Conservation (phyloP, 2,888 invertebrate genomes). For the Eristalis arbustorum region DNA sequence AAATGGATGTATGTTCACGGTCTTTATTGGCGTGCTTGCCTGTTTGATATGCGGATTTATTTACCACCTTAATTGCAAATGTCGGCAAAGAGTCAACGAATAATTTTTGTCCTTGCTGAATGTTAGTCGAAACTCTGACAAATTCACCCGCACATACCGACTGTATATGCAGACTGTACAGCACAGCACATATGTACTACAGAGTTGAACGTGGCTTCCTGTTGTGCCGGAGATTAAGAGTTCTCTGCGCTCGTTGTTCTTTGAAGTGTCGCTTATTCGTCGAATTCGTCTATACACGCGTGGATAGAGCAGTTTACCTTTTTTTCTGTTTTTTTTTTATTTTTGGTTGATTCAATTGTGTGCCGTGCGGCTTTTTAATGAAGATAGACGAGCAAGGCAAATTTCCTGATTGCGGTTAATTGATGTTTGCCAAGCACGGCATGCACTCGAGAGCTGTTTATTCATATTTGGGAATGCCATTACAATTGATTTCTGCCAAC, state of each 20-base stretch:
- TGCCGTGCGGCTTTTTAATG: constrained; percentile 15
- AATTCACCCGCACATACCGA: background rate
- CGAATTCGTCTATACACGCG: background rate
- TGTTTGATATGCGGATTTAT: constrained; percentile 42
- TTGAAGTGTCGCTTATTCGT: constrained; percentile 12
- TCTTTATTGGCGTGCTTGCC: constrained; percentile 14
- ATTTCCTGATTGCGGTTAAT: constrained; percentile 32
- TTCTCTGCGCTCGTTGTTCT: background rate
- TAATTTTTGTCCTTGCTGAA: constrained; percentile 10
- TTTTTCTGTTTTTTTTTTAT: background rate
- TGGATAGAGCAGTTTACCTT: background rate
- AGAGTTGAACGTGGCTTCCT: background rate
- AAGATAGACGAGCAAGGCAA: constrained; percentile 1
- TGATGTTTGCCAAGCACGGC: constrained; percentile 15
- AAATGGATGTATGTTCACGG: constrained; percentile 16
- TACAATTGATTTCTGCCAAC: constrained; percentile 6
- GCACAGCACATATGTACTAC: background rate
- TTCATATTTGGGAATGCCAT: constrained; percentile 1
- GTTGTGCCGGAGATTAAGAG: background rate
- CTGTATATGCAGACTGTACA: background rate
- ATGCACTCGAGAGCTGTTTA: constrained; percentile 4
- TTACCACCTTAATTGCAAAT: constrained; percentile 27
- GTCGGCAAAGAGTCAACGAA: constrained; percentile 25
- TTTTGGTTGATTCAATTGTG: constrained; percentile 10
- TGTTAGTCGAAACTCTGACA: background rate